Conservation (phyloP, 2,797 vertebrate species). For the Craterocephalus amniculus region DNA sequence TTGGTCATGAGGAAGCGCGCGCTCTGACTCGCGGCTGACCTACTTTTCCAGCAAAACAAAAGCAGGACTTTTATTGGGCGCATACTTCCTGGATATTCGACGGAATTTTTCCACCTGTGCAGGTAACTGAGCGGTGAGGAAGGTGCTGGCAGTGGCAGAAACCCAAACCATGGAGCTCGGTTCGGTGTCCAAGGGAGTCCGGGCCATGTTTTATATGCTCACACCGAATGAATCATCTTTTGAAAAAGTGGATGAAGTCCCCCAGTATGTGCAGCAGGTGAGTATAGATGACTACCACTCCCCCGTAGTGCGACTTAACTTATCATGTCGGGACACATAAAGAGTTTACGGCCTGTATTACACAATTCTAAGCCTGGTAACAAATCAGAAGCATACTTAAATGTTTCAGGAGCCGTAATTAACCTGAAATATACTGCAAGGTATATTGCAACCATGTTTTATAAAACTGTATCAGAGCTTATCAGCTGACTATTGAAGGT, state of each 20-base stretch:
- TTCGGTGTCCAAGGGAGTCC: conserved; percentile 74
- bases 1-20: background rate
- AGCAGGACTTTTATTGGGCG: background rate
- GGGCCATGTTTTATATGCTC: conserved; percentile 85
- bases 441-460: no score
- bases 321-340: background rate
- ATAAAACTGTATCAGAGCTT: no score
- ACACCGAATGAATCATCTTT: conserved; percentile 88
- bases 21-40: conserved; percentile 33
- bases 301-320: background rate
- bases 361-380: no score
- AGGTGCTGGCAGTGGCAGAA: conserved; percentile 46
- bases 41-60: conserved; percentile 9
- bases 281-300: conserved; percentile 38
- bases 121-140: conserved; percentile 11
- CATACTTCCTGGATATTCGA: background rate
- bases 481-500: background rate
- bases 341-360: no score
- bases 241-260: conserved; percentile 85
- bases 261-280: conserved; percentile 90
- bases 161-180: conserved; percentile 4
- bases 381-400: no score
- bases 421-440: no score
- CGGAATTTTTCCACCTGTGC: conserved; percentile 40
- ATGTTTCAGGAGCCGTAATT: no score